Base-by-base conservation (phyloP, 2,113 vertebrate genomes). In the Haliaeetus leucogaster region DNA sequence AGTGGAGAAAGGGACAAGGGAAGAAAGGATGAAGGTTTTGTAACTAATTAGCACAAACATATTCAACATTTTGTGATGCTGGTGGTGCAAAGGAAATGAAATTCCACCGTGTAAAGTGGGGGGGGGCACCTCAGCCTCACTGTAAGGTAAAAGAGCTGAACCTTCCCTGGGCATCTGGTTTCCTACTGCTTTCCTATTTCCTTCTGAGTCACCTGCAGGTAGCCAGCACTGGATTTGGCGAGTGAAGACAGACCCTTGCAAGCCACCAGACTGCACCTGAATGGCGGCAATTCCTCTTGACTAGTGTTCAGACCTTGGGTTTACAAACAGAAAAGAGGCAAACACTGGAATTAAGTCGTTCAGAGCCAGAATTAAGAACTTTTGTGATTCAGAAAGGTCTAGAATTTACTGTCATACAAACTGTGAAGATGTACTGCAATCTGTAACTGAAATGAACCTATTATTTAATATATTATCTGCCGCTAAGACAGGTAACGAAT, bases 101-200 rank as follows among this genome's bases (percentile, higher is more conserved):
- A 79, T 76, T 62, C 56, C 27, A 2, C 3, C 3, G 4, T 34
- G 25, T 52, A 5, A 77, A 56, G 36, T 67, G 6, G 22, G 34
- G 2, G 2, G 2, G 7, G 10, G 10, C 17, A 38, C 5, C 36
- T 82, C 52, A 70, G 32, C 50, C 16, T 73, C 8, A 1, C 2
- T 6, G 5, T 48, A 73, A 68, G 18, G 53, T 63, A 29, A 48
- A 47, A 76, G 17, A 70, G 5, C 32, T 79, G 90, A 50, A 50
- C 20, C 47, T 48, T 65, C 13, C 23, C 21, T 55, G 13, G 16
- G 13, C 3, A 63, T 50, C 13, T 67, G 11, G 7, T 66, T 80
- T 71, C 67, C 36, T 93, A 12, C 27, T 2, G 1, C 12, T 83
- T 86, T 61, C 11, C 20, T 55, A 0, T 68, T 72, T 72, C 26